phyloP scores from a whole-genome alignment of 2,888 invertebrate species.

The Philaethria dido region DNA sequence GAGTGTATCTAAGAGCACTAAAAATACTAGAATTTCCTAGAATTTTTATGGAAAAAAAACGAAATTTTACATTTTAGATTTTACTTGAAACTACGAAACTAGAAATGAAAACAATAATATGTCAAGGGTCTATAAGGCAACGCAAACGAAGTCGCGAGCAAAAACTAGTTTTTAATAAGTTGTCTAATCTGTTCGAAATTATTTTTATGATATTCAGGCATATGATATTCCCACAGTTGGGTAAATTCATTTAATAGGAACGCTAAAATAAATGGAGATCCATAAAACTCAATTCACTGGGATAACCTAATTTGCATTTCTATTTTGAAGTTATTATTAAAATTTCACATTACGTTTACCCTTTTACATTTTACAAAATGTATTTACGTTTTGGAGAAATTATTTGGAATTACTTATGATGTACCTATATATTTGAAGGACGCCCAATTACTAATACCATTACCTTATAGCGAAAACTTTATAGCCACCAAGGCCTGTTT shows the following conservation, averaged over 20 bases:
- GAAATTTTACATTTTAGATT: too few species aligned
- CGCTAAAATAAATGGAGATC: constrained; percentile 14
- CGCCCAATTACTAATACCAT: not conserved
- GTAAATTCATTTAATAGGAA: constrained; percentile 7
- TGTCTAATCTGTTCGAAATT: not conserved
- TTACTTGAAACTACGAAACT: too few species aligned
- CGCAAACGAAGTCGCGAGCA: too few species aligned
- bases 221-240: constrained; percentile 4
- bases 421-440: not conserved
- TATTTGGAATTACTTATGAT: constrained; percentile 1
- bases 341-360: constrained; percentile 20
- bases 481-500: not conserved
- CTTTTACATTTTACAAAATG: constrained; percentile 6
- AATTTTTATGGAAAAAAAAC: too few species aligned
- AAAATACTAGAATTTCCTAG: too few species aligned
- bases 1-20: too few species aligned
- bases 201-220: not conserved
- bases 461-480: not conserved
- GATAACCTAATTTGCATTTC: constrained; percentile 13
- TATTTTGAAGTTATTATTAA: constrained; percentile 21
- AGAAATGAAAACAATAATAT: too few species aligned
- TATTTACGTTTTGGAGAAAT: not conserved
- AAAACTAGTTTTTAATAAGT: not conserved
- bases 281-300: constrained; percentile 21
- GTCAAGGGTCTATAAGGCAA: too few species aligned